A percentile compares a stretch with the other conserved stretches of the same genome.
These are phyloP conservation scores for Athetis lepigone DNA, from an alignment of 2,888 invertebrate genomes.

Conservation along the genomic window DNA sequence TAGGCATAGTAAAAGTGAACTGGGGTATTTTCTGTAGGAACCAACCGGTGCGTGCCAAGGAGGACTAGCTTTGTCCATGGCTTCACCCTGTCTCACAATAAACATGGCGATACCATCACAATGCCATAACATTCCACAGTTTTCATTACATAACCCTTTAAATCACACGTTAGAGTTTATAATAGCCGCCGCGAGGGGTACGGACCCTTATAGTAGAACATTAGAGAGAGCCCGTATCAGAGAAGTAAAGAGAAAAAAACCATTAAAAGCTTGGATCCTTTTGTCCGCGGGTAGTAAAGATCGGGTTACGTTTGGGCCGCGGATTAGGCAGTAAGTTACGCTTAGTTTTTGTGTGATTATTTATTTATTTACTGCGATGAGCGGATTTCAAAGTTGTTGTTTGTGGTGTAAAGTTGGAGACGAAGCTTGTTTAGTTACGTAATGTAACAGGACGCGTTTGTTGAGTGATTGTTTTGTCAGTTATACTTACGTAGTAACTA, in stretches of 20 bases:
- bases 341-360: constrained; percentile 31
- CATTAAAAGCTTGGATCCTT: constrained; percentile 41
- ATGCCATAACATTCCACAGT: constrained; percentile 47
- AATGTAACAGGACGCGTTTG: no score
- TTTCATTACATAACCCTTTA: constrained; percentile 51
- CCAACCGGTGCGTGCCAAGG: background rate
- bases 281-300: constrained; percentile 53
- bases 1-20: no score
- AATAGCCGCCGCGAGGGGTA: constrained; percentile 62
- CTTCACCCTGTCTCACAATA: constrained; percentile 21
- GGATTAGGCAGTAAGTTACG: constrained; percentile 31
- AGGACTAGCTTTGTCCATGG: background rate
- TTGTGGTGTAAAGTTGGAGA: constrained; percentile 4
- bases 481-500: no score
- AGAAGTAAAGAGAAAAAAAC: constrained; percentile 43
- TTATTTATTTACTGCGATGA: constrained; percentile 42
- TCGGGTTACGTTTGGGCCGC: constrained; percentile 55
- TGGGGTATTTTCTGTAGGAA: background rate
- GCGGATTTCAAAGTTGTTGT: constrained; percentile 31
- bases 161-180: constrained; percentile 49
- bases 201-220: constrained; percentile 50
- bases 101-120: constrained; percentile 41
- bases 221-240: constrained; percentile 63
- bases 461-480: no score
- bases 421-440: no score